Percentiles rank a stretch among this genome's conserved stretches.
These are phyloP conservation scores for Petrolisthes cinctipes DNA, from an alignment of 2,888 invertebrate genomes.

Conservation along the genomic window DNA sequence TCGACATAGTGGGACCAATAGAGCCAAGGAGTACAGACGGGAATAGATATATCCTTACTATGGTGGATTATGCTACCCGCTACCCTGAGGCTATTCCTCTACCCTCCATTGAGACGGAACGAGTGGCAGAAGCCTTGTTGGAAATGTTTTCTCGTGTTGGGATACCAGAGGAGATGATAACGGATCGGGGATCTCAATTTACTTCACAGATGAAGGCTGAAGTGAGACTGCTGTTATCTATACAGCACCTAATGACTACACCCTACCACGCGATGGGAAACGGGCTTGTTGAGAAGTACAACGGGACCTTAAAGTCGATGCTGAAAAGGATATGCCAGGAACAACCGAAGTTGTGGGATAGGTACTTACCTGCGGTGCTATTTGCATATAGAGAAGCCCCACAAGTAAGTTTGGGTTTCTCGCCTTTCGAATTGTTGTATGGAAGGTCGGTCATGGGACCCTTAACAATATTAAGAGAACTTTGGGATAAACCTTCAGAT, in stretches of 20 bases:
- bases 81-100: constrained; percentile 17
- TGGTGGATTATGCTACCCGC: constrained; percentile 13
- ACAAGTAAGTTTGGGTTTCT: not conserved
- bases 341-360: constrained; percentile 12
- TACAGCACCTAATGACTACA: not conserved
- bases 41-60: constrained; percentile 8
- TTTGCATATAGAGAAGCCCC: constrained; percentile 14
- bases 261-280: constrained; percentile 10
- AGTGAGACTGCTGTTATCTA: not conserved
- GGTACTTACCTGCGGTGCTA: constrained; percentile 5
- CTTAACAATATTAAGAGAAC: not conserved
- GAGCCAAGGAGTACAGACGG: constrained; percentile 8
- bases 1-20: constrained; percentile 31
- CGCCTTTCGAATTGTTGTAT: constrained; percentile 19
- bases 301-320: constrained; percentile 11
- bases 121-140: not conserved
- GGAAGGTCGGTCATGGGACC: constrained; percentile 8
- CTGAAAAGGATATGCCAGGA: not conserved
- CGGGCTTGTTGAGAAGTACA: constrained; percentile 2
- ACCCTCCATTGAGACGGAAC: not conserved
- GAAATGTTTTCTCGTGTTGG: constrained; percentile 3
- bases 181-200: not conserved
- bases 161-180: not conserved
- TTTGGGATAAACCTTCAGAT: not conserved
- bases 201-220: constrained; percentile 7